These are phyloP conservation scores for Rhagologus leucostigma DNA, from an alignment of 2,113 vertebrate genomes.

Conservation along the genomic window DNA sequence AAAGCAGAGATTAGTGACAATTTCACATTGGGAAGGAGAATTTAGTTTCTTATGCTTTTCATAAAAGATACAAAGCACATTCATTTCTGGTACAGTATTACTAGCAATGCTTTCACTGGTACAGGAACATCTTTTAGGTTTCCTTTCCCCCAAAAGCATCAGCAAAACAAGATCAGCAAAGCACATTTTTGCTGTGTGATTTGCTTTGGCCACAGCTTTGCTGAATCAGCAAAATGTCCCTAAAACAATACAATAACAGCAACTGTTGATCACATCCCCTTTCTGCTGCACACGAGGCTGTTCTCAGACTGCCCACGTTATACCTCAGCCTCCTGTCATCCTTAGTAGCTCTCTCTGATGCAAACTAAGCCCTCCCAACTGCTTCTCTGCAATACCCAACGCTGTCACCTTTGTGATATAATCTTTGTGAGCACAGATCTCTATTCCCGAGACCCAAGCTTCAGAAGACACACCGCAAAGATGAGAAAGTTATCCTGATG, in stretches of 20 bases:
- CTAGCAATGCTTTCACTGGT: background rate
- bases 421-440: background rate
- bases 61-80: background rate
- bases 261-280: background rate
- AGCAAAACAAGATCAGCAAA: background rate
- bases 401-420: background rate
- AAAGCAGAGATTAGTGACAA: background rate
- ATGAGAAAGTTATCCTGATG: background rate
- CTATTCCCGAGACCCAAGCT: background rate
- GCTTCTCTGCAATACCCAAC: background rate
- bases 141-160: background rate
- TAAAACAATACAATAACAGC: background rate
- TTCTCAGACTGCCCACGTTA: background rate
- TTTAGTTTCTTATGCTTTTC: background rate
- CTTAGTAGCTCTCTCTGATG: background rate
- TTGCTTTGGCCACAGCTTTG: background rate
- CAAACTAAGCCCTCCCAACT: background rate
- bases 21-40: background rate
- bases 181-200: background rate
- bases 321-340: background rate
- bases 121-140: background rate
- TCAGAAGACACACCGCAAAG: background rate
- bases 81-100: background rate
- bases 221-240: background rate
- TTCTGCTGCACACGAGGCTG: background rate